Evolutionary conservation across 1,140 invertebrate genomes (phyloP).

Genomic region (Papilio machaon): DNA sequence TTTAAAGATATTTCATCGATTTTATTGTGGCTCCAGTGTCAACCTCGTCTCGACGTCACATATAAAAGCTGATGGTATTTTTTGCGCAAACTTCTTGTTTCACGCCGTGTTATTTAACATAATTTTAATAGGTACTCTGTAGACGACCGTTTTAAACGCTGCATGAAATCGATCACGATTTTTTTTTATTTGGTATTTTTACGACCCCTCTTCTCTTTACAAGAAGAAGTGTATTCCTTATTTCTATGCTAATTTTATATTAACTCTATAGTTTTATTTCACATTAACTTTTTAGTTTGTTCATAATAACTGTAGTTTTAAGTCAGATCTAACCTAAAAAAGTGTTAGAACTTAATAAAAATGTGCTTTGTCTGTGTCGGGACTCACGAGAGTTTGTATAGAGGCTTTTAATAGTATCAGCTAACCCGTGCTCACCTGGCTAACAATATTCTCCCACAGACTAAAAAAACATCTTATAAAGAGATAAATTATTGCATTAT

Average conservation of each 20-base stretch:
- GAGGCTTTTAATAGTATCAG: conserved; percentile 54
- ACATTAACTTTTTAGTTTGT: neutral
- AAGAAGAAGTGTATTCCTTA: neutral
- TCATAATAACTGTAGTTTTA: neutral
- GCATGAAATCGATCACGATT: conserved; percentile 20
- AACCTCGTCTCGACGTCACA: conserved; percentile 72
- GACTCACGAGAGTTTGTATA: conserved; percentile 55
- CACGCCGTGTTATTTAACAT: conserved; percentile 51
- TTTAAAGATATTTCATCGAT: conserved; percentile 78
- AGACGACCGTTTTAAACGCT: conserved; percentile 24
- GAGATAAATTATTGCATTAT: conserved; percentile 82
- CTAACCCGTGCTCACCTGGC: conserved; percentile 79
- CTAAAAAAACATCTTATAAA: conserved; percentile 78
- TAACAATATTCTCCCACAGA: conserved; percentile 66
- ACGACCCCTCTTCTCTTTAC: neutral
- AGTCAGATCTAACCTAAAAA: neutral
- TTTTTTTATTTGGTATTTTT: conserved; percentile 2
- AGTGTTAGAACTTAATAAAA: conserved; percentile 21
- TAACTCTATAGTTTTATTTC: neutral
- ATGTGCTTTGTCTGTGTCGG: neutral
- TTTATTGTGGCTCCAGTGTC: conserved; percentile 81
- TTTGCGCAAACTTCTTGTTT: conserved; percentile 62
- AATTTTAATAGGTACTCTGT: conserved; percentile 24
- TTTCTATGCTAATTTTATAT: neutral
- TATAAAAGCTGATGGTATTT: conserved; percentile 70